These are phyloP conservation scores for Chouioia cunea DNA, from an alignment of 2,888 invertebrate species.

Conservation along the genomic window DNA sequence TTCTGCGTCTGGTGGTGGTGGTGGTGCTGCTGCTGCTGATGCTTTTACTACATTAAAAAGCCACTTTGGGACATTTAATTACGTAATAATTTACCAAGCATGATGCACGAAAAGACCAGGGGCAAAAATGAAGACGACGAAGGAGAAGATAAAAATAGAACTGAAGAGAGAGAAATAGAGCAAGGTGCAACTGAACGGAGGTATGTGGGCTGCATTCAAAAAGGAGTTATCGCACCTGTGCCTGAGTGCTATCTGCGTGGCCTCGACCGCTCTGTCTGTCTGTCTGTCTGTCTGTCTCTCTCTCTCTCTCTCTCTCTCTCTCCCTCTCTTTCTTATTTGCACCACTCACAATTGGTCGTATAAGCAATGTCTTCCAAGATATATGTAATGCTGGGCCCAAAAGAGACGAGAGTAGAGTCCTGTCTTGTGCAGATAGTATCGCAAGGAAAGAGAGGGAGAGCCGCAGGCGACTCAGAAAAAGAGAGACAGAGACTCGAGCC, in stretches of 20 bases:
- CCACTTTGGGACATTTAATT: conserved; percentile 32
- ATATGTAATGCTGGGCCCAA: conserved; percentile 38
- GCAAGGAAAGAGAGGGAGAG: not conserved
- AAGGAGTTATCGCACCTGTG: conserved; percentile 48
- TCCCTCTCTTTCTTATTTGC: too few species aligned
- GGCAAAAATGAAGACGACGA: not conserved
- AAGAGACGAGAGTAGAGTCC: conserved; percentile 41
- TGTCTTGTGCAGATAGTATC: conserved; percentile 30
- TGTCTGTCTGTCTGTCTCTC: too few species aligned
- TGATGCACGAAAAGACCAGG: conserved; percentile 9
- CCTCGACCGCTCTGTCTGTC: conserved; percentile 1
- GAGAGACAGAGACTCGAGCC: conserved; percentile 25
- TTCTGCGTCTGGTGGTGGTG: too few species aligned
- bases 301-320: too few species aligned
- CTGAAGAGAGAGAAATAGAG: not conserved
- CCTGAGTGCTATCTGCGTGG: conserved; percentile 31
- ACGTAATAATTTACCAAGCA: conserved; percentile 42
- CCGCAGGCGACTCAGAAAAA: not conserved
- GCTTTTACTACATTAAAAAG: conserved; percentile 15
- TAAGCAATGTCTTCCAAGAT: conserved; percentile 39
- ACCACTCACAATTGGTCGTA: conserved; percentile 38
- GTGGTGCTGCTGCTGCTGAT: too few species aligned
- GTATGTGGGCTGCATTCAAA: conserved; percentile 41
- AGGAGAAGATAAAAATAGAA: not conserved
- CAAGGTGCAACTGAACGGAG: not conserved